A percentile compares a stretch with the other conserved stretches of the same genome.
phyloP scores from a whole-genome alignment of 2,888 invertebrate species.

The Liposcelis brunnea region DNA sequence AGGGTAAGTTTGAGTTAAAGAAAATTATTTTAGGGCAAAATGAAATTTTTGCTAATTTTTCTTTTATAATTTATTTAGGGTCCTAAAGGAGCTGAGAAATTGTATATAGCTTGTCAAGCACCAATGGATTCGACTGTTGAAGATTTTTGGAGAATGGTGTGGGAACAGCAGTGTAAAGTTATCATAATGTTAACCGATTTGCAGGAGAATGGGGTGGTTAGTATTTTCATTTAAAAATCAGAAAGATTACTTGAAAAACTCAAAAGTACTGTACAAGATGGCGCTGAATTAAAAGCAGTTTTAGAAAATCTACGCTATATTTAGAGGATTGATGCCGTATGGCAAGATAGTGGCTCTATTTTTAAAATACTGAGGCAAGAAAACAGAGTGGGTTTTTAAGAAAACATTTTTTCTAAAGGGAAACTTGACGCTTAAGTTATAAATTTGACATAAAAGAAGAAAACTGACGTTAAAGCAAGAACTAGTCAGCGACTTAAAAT shows the following conservation, averaged over 20 bases:
- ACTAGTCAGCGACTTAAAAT: no score
- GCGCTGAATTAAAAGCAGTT: no score
- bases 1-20: conserved; percentile 42
- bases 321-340: no score
- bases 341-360: no score
- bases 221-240: conserved; percentile 21
- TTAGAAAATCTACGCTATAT: no score
- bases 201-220: conserved; percentile 71
- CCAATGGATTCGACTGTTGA: conserved; percentile 66
- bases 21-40: conserved; percentile 7
- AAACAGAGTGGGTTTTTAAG: no score
- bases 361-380: no score
- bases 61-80: conserved; percentile 39
- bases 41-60: conserved; percentile 5
- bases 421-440: no score
- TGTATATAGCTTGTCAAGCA: conserved; percentile 85
- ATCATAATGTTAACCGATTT: conserved; percentile 83
- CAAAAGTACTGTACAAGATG: no score
- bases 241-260: conserved; percentile 3
- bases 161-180: conserved; percentile 82
- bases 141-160: conserved; percentile 93
- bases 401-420: no score
- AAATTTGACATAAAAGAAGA: no score
- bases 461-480: no score
- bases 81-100: conserved; percentile 61